Evolutionary conservation across 2,888 invertebrate genomes (phyloP).

Genomic region (Malthinus flaveolus): DNA sequence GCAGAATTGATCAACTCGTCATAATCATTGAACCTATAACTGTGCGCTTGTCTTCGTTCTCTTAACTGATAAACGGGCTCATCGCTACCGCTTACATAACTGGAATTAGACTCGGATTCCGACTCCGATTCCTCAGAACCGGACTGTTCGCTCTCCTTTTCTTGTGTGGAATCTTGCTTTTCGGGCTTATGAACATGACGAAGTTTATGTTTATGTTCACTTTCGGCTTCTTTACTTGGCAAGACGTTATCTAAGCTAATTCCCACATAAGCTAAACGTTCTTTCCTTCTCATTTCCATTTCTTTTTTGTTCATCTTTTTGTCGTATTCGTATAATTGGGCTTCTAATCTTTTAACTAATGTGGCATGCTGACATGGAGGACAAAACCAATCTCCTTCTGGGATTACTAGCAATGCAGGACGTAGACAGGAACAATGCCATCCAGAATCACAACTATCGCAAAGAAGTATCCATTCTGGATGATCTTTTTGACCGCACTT

Average conservation of each 20-base stretch:
- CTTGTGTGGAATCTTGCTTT: conserved; percentile 43
- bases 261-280: conserved; percentile 73
- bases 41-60: conserved; percentile 77
- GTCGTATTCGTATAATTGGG: conserved; percentile 76
- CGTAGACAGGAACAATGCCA: conserved; percentile 96
- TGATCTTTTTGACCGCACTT: conserved; percentile 91
- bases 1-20: conserved; percentile 95
- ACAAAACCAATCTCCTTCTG: conserved; percentile 98
- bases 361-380: conserved; percentile 93
- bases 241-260: conserved; percentile 75
- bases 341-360: conserved; percentile 73
- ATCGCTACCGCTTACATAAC: conserved; percentile 57
- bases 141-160: conserved; percentile 36
- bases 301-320: conserved; percentile 68
- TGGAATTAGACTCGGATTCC: conserved; percentile 40
- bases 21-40: conserved; percentile 88
- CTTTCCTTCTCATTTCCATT: conserved; percentile 68
- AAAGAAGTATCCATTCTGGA: conserved; percentile 96
- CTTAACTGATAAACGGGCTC: conserved; percentile 85
- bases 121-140: conserved; percentile 36
- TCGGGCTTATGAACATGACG: conserved; percentile 49
- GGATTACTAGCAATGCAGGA: conserved; percentile 90
- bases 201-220: conserved; percentile 34
- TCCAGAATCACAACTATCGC: conserved; percentile 94
- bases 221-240: conserved; percentile 47